Percentiles rank a stretch among this genome's conserved stretches.
phyloP scores from a whole-genome alignment of 2,797 vertebrate species.

The Tragelaphus oryx region DNA sequence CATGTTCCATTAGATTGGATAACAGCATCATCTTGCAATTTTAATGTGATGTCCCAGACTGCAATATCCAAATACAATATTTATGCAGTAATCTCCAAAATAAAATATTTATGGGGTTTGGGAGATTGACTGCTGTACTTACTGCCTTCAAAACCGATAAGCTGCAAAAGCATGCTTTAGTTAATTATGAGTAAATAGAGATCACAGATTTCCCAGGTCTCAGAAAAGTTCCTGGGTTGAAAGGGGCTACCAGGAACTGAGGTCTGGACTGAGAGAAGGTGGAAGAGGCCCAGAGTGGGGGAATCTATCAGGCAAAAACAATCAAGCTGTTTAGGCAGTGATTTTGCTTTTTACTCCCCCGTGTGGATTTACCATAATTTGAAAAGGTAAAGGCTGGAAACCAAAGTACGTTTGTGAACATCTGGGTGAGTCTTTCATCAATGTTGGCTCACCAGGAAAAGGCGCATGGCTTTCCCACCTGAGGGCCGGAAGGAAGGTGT shows the following conservation, averaged over 20 bases:
- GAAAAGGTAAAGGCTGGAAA: not conserved
- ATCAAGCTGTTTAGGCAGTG: not conserved
- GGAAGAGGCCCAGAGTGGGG: not conserved
- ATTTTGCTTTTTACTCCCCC: not conserved
- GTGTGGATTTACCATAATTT: not conserved
- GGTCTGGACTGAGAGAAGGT: not conserved
- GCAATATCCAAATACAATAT: constrained; percentile 81
- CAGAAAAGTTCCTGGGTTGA: not conserved
- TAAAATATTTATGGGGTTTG: constrained; percentile 80
- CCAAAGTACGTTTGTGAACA: not conserved
- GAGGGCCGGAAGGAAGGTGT: not conserved
- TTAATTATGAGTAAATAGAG: constrained; percentile 76
- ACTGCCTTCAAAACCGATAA: constrained; percentile 70
- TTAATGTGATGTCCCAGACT: constrained; percentile 79
- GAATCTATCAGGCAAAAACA: not conserved
- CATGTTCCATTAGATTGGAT: constrained; percentile 78
- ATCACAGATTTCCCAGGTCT: not conserved
- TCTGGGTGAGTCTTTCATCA: not conserved
- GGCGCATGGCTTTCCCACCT: rapidly evolving
- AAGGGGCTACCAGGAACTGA: not conserved
- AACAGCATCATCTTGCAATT: constrained; percentile 80
- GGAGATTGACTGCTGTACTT: constrained; percentile 77
- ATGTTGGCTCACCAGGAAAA: not conserved
- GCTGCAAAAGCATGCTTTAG: constrained; percentile 59
- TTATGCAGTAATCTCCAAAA: constrained; percentile 80